Evolutionary conservation across 1,140 invertebrate species (phyloP), one percentile per base, ranked within the genome.

Genomic region (Lasioglossum albipes): DNA sequence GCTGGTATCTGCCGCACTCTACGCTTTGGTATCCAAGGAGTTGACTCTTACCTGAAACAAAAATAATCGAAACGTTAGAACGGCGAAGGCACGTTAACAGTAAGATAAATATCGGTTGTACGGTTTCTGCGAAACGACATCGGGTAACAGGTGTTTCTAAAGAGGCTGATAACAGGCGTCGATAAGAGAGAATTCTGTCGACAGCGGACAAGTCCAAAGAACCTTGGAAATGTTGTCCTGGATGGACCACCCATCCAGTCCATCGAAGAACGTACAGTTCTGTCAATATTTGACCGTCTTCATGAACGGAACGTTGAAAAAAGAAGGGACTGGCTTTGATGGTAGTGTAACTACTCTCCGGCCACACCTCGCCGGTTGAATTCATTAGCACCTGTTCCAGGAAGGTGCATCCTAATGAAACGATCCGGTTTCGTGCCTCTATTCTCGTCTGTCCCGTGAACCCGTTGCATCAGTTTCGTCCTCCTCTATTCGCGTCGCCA

Each of bases 11-110:
- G 16, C 12, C 31, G 31, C 13, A 36, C 16, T 45, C 27, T 45
- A 10, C 7, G 41, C 20, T 12, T 18, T 54, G 65, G 27, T 54
- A 65, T 66, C 27, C 45, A 74, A n/a, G 27, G 9, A 54, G 22
- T 36, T 49, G 18, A 20, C 12, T 6, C 85, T 91, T 92, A 92
- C 90, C 89, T 90, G 89, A 41, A 91, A 91, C 87, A 88, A 87
- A 75, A 31, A 86, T 1, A 31, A 78, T 83, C 7, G 2, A 9
- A 65, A 65, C 1, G 22, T 65, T 65, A 65, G 0, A 7, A 20
- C 7, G 7, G 12, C 10, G 12, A 27, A 54, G 18, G 41, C 57
- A 12, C n/a, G 6, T 27, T 64, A 13, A 41, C 18, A 7, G 16
- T 13, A 42, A 41, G 20, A n/a, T 59, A 45, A 36, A 36, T 22